Evolutionary conservation across 2,888 invertebrate species (phyloP).

Genomic region (Calameuta filiformis): DNA sequence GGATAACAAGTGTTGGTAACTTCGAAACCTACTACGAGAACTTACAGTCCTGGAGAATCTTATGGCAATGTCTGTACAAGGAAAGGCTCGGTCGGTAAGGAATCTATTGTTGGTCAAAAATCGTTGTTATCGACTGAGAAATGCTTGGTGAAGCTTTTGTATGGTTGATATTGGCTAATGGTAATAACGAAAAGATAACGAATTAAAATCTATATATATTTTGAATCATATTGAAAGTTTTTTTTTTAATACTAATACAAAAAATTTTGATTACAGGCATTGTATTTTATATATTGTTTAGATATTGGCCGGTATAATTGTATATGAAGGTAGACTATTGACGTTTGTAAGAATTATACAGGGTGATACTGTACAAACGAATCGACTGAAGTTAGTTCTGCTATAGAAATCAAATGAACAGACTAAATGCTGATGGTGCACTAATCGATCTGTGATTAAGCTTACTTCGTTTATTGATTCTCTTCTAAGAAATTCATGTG

Average conservation of each 20-base stretch:
- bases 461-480: neutral
- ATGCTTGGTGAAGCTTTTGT: constrained; percentile 7
- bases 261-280: neutral
- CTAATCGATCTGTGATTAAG: neutral
- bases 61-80: constrained; percentile 67
- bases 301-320: neutral
- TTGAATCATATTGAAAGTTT: too few species aligned
- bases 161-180: neutral
- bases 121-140: neutral
- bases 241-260: too few species aligned
- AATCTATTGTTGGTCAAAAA: constrained; percentile 7
- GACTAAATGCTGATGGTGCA: neutral
- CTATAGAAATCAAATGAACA: too few species aligned
- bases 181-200: neutral
- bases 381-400: neutral
- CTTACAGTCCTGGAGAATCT: constrained; percentile 63
- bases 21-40: constrained; percentile 64
- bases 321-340: neutral
- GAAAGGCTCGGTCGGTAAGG: constrained; percentile 72
- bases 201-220: neutral
- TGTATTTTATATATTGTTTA: neutral
- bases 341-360: neutral
- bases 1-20: constrained; percentile 71
- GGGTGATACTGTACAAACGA: neutral
- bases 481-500: too few species aligned